Evolutionary conservation across 2,888 invertebrate genomes (phyloP).

Genomic region (Acleris sparsana): DNA sequence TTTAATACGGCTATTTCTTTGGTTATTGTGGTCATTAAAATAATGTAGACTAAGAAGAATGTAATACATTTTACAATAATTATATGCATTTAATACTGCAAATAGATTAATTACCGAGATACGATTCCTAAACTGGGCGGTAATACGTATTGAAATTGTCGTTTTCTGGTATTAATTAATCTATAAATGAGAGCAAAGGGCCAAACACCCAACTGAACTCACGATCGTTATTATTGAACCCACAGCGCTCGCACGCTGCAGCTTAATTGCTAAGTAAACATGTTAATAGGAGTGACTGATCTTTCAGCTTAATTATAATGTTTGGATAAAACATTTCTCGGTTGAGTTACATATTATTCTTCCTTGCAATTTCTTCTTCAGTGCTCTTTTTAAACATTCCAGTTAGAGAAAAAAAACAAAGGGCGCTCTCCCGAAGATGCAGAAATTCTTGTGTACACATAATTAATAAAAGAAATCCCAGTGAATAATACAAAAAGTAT

Average conservation of each 20-base stretch:
- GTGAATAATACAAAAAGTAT: slow-evolving; percentile 19
- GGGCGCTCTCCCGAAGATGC: slow-evolving; percentile 5
- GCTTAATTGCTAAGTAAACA: neutral
- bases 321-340: too few relatives aligned
- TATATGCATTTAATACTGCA: neutral
- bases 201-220: neutral
- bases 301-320: too few relatives aligned
- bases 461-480: slow-evolving; percentile 22
- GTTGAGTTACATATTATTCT: neutral
- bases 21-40: neutral
- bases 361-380: neutral
- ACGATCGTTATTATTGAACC: neutral
- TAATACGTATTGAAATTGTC: neutral
- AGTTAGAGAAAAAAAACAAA: slow-evolving; percentile 7
- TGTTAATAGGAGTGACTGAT: too few relatives aligned
- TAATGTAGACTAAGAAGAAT: neutral
- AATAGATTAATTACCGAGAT: neutral
- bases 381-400: slow-evolving; percentile 6
- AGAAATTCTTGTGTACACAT: slow-evolving; percentile 20
- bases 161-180: neutral
- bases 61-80: neutral
- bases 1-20: neutral
- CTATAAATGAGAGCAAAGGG: neutral
- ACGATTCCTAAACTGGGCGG: too few relatives aligned
- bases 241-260: neutral